phyloP scores from a whole-genome alignment of 2,888 invertebrate species.

The Brenthis daphne region DNA sequence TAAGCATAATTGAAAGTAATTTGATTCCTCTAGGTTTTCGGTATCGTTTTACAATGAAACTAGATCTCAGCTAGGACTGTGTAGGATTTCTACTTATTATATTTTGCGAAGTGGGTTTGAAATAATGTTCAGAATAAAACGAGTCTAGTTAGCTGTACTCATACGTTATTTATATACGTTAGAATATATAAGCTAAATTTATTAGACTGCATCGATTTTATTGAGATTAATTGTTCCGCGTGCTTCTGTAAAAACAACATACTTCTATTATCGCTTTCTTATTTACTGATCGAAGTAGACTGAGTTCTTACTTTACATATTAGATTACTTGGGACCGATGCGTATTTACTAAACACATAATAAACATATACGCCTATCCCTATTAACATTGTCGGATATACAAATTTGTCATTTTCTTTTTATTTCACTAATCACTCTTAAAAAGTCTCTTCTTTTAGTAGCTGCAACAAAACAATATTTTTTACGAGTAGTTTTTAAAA shows the following conservation, averaged over 20 bases:
- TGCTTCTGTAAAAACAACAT: conserved; percentile 3
- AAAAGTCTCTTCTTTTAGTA: too few relatives aligned
- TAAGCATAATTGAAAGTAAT: not conserved
- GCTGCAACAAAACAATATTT: too few relatives aligned
- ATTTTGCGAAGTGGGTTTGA: not conserved
- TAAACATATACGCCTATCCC: too few relatives aligned
- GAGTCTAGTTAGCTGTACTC: too few relatives aligned
- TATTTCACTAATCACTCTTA: too few relatives aligned
- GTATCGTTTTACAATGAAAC: not conserved
- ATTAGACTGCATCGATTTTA: conserved; percentile 14
- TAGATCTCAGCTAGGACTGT: not conserved
- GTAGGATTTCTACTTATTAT: not conserved
- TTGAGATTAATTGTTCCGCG: conserved; percentile 4
- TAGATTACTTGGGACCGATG: too few relatives aligned
- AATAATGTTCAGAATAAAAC: too few relatives aligned
- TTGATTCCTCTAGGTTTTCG: not conserved
- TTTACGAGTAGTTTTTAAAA: too few relatives aligned
- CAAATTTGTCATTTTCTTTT: too few relatives aligned
- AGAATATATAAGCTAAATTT: not conserved
- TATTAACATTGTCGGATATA: too few relatives aligned
- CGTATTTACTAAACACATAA: too few relatives aligned
- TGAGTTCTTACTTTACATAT: too few relatives aligned
- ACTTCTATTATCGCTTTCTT: not conserved
- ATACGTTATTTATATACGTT: not conserved
- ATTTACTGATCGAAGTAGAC: not conserved